These are phyloP conservation scores for Callosobruchus maculatus DNA, from an alignment of 2,888 invertebrate species.

Conservation along the genomic window DNA sequence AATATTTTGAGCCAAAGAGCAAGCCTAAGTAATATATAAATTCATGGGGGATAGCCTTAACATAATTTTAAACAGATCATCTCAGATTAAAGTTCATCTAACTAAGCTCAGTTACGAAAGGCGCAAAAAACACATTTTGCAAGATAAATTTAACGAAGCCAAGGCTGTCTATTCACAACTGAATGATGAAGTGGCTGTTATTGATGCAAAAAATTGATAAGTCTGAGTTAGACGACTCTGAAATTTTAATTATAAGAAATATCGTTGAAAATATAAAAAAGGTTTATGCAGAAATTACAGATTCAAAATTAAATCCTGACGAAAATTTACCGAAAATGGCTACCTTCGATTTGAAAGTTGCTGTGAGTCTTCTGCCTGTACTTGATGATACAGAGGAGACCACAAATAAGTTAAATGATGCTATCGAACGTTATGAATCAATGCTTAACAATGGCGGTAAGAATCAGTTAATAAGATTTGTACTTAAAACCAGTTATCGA, in stretches of 20 bases:
- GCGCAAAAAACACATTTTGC: neutral
- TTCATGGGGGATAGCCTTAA: neutral
- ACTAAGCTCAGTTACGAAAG: neutral
- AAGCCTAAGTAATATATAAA: too few relatives aligned
- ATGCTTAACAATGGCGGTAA: conserved; percentile 20
- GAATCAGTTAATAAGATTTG: conserved; percentile 18
- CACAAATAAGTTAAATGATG: conserved; percentile 25
- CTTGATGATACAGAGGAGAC: conserved; percentile 18
- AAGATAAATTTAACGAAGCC: neutral
- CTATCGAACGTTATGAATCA: conserved; percentile 20
- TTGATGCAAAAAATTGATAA: neutral
- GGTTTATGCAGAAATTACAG: conserved; percentile 14
- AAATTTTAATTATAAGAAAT: neutral
- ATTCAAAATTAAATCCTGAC: too few relatives aligned
- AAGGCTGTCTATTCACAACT: neutral
- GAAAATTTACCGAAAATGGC: neutral
- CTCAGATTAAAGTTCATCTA: neutral
- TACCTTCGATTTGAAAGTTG: conserved; percentile 24
- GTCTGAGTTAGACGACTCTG: neutral
- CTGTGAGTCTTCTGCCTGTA: conserved; percentile 18
- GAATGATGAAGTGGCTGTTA: neutral
- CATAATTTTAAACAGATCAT: neutral
- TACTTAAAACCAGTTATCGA: conserved; percentile 18
- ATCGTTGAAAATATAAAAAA: conserved; percentile 10
- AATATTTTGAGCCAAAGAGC: neutral